Conservation (phyloP, 2,113 vertebrate species). For the Mus musculus region DNA sequence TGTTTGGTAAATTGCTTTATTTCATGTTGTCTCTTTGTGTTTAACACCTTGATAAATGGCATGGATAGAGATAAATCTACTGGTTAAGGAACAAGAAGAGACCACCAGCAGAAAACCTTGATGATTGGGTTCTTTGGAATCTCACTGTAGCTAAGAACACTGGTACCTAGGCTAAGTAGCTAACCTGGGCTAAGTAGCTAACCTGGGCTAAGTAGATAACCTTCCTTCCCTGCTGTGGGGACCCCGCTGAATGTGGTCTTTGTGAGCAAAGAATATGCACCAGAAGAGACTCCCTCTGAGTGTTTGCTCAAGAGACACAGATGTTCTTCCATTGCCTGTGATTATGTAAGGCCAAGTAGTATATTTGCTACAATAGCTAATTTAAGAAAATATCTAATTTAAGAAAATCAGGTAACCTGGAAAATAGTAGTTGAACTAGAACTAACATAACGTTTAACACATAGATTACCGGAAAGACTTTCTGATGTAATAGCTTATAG, state of each 20-base stretch:
- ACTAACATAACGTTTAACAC: neutral
- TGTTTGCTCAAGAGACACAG: neutral
- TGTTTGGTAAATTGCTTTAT: constrained; percentile 9
- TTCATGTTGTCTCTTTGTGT: constrained; percentile 48
- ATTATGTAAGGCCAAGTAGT: neutral
- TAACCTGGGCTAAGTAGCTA: neutral
- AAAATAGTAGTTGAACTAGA: constrained; percentile 48
- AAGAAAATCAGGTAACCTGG: neutral
- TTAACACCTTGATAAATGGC: constrained; percentile 45
- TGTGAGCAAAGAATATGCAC: neutral
- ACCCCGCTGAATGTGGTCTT: neutral
- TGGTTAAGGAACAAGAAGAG: neutral
- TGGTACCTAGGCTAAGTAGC: neutral
- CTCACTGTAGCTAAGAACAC: neutral
- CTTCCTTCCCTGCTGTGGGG: neutral
- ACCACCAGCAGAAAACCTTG: neutral
- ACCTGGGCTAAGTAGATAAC: neutral
- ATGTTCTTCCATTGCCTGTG: neutral
- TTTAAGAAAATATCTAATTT: neutral
- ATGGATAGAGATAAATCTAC: constrained; percentile 20
- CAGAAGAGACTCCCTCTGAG: constrained; percentile 38
- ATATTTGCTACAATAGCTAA: constrained; percentile 19
- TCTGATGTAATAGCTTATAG: neutral
- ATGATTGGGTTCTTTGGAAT: neutral
- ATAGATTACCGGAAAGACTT: neutral